Percentiles rank a stretch among this genome's conserved stretches.
phyloP scores from a whole-genome alignment of 1,140 invertebrate species.

The Anastatus disparis region DNA sequence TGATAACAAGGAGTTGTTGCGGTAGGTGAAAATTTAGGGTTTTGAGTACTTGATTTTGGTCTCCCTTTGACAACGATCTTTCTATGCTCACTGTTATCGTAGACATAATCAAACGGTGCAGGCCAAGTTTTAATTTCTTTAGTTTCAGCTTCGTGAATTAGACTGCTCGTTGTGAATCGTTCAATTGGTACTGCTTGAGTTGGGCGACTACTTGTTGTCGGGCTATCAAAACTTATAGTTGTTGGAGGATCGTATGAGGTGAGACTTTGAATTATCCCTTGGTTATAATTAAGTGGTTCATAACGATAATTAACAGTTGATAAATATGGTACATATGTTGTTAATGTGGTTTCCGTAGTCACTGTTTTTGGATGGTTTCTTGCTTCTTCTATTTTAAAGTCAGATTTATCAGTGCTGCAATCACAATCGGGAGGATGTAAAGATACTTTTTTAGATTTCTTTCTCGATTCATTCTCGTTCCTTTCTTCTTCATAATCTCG shows the following conservation, averaged over 20 bases:
- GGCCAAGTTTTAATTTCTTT: conserved; percentile 54
- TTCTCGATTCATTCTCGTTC: background rate
- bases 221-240: background rate
- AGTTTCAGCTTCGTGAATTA: conserved; percentile 48
- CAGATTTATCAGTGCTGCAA: background rate
- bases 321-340: background rate
- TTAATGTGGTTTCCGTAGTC: background rate
- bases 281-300: conserved; percentile 1
- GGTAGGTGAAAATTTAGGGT: too few relatives aligned
- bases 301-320: conserved; percentile 7
- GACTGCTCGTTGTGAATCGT: background rate
- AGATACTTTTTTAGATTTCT: background rate
- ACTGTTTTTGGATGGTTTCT: background rate
- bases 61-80: conserved; percentile 19
- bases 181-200: background rate
- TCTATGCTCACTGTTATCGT: conserved; percentile 46
- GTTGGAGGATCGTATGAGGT: conserved; percentile 20
- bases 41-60: background rate
- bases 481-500: background rate
- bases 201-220: background rate
- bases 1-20: background rate
- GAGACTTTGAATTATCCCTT: conserved; percentile 23
- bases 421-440: conserved; percentile 1
- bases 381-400: background rate
- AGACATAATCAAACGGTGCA: conserved; percentile 55